These are phyloP conservation scores for Orchesella cincta DNA, from an alignment of 1,140 invertebrate species.

Conservation along the genomic window DNA sequence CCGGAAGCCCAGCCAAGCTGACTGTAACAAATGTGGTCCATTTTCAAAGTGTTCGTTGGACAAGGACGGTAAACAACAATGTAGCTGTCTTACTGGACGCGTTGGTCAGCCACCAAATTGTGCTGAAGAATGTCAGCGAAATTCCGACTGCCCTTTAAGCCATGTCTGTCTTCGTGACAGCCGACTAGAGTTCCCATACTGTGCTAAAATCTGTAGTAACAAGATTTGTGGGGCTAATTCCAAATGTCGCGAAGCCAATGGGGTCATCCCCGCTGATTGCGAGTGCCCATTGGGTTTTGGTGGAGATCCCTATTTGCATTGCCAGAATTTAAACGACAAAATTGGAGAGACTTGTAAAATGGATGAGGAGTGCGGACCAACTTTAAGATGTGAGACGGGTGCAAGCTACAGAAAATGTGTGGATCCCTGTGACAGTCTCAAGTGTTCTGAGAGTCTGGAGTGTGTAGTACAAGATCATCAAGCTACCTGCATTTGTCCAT, in stretches of 20 bases:
- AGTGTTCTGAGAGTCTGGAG: conserved; percentile 52
- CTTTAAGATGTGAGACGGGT: conserved; percentile 36
- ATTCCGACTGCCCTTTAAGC: conserved; percentile 71
- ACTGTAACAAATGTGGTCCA: conserved; percentile 2
- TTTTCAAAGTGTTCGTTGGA: not conserved
- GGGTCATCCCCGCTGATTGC: conserved; percentile 75
- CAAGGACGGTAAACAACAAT: conserved; percentile 25
- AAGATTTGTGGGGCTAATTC: conserved; percentile 76
- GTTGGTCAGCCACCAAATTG: conserved; percentile 49
- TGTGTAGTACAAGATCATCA: conserved; percentile 53
- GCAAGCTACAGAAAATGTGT: conserved; percentile 39
- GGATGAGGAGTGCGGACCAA: conserved; percentile 36
- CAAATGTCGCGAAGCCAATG: conserved; percentile 73
- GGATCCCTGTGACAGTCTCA: conserved; percentile 45
- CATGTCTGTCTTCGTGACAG: conserved; percentile 31
- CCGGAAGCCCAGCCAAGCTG: not conserved
- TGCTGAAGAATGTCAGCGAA: conserved; percentile 62
- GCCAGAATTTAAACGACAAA: conserved; percentile 50
- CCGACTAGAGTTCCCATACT: conserved; percentile 53
- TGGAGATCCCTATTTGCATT: conserved; percentile 73
- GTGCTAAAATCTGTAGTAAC: conserved; percentile 48
- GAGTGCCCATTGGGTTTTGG: conserved; percentile 71
- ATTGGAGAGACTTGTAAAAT: conserved; percentile 34
- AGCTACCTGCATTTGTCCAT: conserved; percentile 52
- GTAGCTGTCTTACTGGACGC: conserved; percentile 50